Conservation (phyloP, 2,888 invertebrate species). For the Sthenelais limicola region DNA sequence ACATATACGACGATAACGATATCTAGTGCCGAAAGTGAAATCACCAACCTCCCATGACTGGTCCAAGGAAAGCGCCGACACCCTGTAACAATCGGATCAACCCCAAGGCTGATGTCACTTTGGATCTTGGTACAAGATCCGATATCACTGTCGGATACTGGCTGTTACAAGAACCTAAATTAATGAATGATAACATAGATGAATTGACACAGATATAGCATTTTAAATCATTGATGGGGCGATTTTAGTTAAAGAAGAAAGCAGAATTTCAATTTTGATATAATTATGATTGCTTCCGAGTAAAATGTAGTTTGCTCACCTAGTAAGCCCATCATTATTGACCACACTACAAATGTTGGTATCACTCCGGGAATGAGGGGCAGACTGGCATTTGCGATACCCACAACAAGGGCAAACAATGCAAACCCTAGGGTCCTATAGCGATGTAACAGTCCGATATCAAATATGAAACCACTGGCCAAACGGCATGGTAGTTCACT, state of each 20-base stretch:
- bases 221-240: no score
- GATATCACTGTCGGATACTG: constrained; percentile 26
- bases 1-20: no score
- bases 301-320: no score
- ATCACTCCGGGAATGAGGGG: constrained; percentile 7
- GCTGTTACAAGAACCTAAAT: constrained; percentile 20
- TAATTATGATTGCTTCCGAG: no score
- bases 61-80: constrained; percentile 4
- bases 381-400: constrained; percentile 3
- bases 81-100: constrained; percentile 11
- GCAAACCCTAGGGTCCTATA: constrained; percentile 2
- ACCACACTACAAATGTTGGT: constrained; percentile 15
- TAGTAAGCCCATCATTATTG: neutral
- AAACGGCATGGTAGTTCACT: constrained; percentile 17
- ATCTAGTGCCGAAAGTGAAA: no score
- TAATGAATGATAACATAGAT: no score
- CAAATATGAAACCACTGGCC: neutral
- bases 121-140: neutral
- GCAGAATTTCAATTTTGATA: no score
- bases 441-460: neutral
- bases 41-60: constrained; percentile 19
- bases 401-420: neutral
- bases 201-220: no score
- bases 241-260: no score
- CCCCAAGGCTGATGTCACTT: constrained; percentile 7